Conservation (phyloP, 2,888 invertebrate species). For the Melanargia galathea region DNA sequence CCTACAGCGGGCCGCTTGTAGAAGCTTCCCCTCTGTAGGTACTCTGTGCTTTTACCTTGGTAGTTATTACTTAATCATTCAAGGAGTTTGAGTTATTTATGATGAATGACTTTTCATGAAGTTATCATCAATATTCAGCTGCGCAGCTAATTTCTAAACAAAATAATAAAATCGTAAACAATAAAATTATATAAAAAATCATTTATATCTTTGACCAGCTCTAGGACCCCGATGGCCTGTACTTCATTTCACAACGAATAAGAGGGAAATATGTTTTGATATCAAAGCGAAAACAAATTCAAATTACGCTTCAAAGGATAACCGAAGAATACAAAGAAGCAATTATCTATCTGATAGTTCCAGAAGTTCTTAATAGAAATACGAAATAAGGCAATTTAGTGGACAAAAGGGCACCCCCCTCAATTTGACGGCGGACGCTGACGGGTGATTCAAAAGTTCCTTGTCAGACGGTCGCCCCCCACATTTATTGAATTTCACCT, state of each 20-base stretch:
- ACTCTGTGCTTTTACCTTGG: no score
- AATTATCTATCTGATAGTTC: conserved; percentile 76
- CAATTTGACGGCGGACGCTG: conserved; percentile 56
- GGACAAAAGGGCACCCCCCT: conserved; percentile 77
- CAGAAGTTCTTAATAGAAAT: conserved; percentile 73
- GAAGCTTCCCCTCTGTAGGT: no score
- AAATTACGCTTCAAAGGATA: conserved; percentile 22
- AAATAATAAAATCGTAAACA: no score
- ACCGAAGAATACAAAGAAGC: conserved; percentile 70
- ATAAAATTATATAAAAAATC: no score
- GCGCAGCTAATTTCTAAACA: no score
- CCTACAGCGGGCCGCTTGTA: no score
- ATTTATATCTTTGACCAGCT: no score
- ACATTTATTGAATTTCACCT: conserved; percentile 76
- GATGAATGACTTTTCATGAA: no score
- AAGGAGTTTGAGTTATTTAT: no score
- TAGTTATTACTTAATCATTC: no score
- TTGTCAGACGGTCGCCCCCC: conserved; percentile 64
- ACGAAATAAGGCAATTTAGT: conserved; percentile 77
- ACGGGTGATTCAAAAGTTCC: conserved; percentile 77
- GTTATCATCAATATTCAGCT: no score
- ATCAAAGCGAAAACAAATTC: conserved; percentile 51
- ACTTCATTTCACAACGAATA: conserved; percentile 5
- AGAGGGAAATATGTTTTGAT: conserved; percentile 46
- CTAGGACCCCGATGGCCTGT: neutral